Base-by-base conservation (phyloP, 2,113 vertebrate genomes). In the Hippolais icterina region DNA sequence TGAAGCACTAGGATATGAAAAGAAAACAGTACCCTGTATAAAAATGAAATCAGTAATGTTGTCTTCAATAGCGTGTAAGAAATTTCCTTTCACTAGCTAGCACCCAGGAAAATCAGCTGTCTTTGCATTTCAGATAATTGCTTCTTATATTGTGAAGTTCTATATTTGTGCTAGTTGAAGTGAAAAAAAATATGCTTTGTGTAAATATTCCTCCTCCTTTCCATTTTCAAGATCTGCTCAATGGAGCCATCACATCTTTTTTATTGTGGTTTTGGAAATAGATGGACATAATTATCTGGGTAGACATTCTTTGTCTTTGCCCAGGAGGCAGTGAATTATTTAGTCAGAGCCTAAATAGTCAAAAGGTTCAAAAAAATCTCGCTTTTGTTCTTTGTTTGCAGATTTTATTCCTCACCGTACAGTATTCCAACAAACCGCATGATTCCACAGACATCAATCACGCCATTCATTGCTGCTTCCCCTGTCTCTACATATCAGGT, bases 401-500 rank as follows among this genome's bases (percentile, higher is more conserved):
- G 99, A 98, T 99, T 99, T 98, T 99, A 99, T 98, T 99, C 99
- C 95, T 99, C 99, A 98, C 99, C 99, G 97, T 99, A 99, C 98
- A 99, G 99, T 98, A 99, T 99, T 97, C 99, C 99, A 98, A 99
- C 99, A 98, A 99, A 99, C 98, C 99, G 99, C 98, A 99, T 99
- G 99, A 99, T 99, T 97, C 98, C 99, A 98, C 99, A 99, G 98
- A 99, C 99, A 98, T 99, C 99, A 97, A 98, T 99, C 98, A 99
- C 99, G 64, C 99, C 99, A 97, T 99, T 99, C 98, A 99, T 99
- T 98, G 99, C 99, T 98, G 99, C 99, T 98, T 99, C 99, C 97
- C 99, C 99, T 96, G 99, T 99, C 96, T 99, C 99, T 95, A 99
- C 99, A 98, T 99, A 99, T 99, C 99, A 99, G 99, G 99, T 99